Conservation (phyloP, 2,888 invertebrate species). For the Empis livida region DNA sequence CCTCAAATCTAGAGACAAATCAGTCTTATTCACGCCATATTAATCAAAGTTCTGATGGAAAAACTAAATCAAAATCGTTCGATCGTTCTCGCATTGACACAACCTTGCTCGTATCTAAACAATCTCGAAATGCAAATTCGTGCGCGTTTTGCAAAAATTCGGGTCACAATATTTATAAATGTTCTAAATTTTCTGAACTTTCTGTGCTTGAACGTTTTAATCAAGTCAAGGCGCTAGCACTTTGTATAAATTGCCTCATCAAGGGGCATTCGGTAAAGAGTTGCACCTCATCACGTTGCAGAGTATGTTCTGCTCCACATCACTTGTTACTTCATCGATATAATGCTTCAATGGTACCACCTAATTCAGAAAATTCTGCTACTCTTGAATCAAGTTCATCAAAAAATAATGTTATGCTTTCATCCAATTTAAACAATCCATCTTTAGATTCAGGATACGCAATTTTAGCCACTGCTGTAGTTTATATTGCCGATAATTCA, state of each 20-base stretch:
- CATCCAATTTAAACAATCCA: background rate
- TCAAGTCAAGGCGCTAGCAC: background rate
- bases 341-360: background rate
- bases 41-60: no score
- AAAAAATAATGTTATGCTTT: background rate
- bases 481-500: background rate
- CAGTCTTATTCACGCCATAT: no score
- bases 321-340: conserved; percentile 3
- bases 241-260: conserved; percentile 5
- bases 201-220: background rate
- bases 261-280: conserved; percentile 2
- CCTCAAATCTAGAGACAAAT: no score
- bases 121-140: no score
- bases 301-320: conserved; percentile 3
- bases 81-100: no score
- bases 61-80: no score
- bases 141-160: background rate
- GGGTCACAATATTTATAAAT: background rate
- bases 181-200: background rate
- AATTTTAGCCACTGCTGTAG: background rate
- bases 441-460: background rate
- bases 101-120: no score
- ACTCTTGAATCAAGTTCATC: background rate
- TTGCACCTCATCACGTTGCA: conserved; percentile 4
- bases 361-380: background rate